Base-by-base conservation (phyloP, 1,140 invertebrate genomes). In the Maniola jurtina region DNA sequence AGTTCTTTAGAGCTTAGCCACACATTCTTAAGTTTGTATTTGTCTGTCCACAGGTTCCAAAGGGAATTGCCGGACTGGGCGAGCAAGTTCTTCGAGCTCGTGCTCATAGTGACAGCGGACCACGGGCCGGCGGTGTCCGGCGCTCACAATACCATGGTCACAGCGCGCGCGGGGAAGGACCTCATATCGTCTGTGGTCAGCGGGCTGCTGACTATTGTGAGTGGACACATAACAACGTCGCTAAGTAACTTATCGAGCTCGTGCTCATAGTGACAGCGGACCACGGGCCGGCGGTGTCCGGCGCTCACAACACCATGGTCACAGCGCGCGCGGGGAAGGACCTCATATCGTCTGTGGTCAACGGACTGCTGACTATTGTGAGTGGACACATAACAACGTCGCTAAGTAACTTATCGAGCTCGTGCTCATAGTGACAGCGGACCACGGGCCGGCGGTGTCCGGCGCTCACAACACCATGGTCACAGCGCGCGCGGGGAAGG, bases 381-480 rank as follows among this genome's bases (percentile, higher is more conserved):
- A 95, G 96, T 95, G 1, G 6, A n/a, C n/a, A n/a, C n/a, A n/a
- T n/a, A n/a, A n/a, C n/a, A n/a, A n/a, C n/a, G n/a, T n/a, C n/a
- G n/a, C n/a, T n/a, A n/a, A n/a, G n/a, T n/a, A n/a, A n/a, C n/a
- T n/a, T n/a, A n/a, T 99, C 73, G 99, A 99, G 92, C 99, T 99
- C 97, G 99, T 98, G 81, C 91, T 99, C 35, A 99, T 99, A 95
- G 96, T 99, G 36, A 99, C 99, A 0, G 99, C 99, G 56, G 99
- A 99, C 92, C 99, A 99, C 88, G 99, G 99, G 33, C 99, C 99
- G 0, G 99, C 99, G 10, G 99, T 99, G 0, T 99, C 97, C 8
- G 99, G 99, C 14, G 42, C 99, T 0, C 99, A 99, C 86, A 99
- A 99, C 88, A 99, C 99, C 13, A 99, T 99, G 87, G 99, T 99